phyloP scores from a whole-genome alignment of 2,113 vertebrate species.

The Bujurquina vittata region DNA sequence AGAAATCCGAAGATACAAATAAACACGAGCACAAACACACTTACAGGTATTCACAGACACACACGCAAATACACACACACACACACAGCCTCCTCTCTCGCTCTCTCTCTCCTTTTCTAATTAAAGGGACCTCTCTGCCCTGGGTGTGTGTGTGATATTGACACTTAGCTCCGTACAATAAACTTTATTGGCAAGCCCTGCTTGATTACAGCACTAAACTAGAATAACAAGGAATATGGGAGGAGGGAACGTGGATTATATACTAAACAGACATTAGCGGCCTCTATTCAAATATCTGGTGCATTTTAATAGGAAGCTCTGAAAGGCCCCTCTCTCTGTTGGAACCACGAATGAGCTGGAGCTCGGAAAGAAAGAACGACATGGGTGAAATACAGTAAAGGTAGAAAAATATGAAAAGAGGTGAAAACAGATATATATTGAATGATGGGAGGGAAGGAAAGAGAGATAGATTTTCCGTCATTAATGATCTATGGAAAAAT shows the following conservation, averaged over 20 bases:
- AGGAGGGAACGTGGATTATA: constrained; percentile 81
- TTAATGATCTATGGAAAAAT: constrained; percentile 84
- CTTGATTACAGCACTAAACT: constrained; percentile 94
- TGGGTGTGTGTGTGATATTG: constrained; percentile 96
- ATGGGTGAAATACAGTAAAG: constrained; percentile 51
- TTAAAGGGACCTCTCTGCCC: constrained; percentile 92
- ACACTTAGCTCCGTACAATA: constrained; percentile 98
- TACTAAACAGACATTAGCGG: constrained; percentile 75
- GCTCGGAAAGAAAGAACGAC: constrained; percentile 52
- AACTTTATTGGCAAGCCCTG: constrained; percentile 99
- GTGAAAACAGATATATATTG: constrained; percentile 68
- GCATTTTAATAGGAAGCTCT: constrained; percentile 58
- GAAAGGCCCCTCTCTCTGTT: constrained; percentile 34
- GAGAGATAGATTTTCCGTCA: constrained; percentile 81
- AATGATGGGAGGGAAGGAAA: constrained; percentile 68
- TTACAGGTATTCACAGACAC: constrained; percentile 5
- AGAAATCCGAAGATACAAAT: constrained; percentile 38
- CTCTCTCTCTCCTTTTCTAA: constrained; percentile 95
- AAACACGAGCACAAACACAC: constrained; percentile 34
- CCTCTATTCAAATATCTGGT: constrained; percentile 65
- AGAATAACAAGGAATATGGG: constrained; percentile 97
- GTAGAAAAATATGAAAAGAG: constrained; percentile 56
- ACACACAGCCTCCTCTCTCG: constrained; percentile 55
- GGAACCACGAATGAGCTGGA: constrained; percentile 6
- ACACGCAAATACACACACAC: background rate